Base-by-base conservation (phyloP, 2,888 invertebrate species). In the Molorchus minor region DNA sequence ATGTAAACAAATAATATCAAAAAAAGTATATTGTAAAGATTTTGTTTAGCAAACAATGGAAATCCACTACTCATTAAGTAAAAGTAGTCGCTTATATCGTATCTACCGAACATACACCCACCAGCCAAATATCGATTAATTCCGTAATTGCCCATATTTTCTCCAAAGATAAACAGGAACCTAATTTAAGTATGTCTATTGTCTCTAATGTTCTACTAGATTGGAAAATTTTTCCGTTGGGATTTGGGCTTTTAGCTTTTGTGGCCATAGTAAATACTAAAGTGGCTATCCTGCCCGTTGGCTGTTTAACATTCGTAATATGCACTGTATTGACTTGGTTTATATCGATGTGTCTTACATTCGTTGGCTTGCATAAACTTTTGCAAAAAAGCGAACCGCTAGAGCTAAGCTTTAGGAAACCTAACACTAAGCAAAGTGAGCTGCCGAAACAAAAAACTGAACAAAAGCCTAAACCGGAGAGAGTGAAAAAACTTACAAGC, bases 291-390 rank as follows among this genome's bases (percentile, higher is more conserved):
- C 46, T 72, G 45, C 71, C 72, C 36, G 65, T 71, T 29, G 58
- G 63, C 51, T 66, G 64, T 8, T 38, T 65, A 52, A 67, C 60
- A 21, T 71, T 72, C 41, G 20, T 67, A 38, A 16, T 81, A 38
- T 84, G 84, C 65, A 64, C 82, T 54, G 30, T 82, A 41, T 53
- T 75, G 30, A 62, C 84, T 36, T 83, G 84, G 75, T 69, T 84
- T 30, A 59, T 78, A 0, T 82, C 85, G 1, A 71, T 85, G 43
- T 80, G 81, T 66, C 58, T 83, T 38, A 84, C 85, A 75, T 84
- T 85, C 71, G 81, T 82, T 67, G 79, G 81, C 71, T 80, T 86
- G 19, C 84, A 85, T 70, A 84, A 82, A 79, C 71, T 86, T 55
- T 73, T 87, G 47, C 79, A 79, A 64, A 77, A 84, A 60, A 85